Evolutionary conservation across 2,113 vertebrate species (phyloP).

Genomic region (Hassar affinis): DNA sequence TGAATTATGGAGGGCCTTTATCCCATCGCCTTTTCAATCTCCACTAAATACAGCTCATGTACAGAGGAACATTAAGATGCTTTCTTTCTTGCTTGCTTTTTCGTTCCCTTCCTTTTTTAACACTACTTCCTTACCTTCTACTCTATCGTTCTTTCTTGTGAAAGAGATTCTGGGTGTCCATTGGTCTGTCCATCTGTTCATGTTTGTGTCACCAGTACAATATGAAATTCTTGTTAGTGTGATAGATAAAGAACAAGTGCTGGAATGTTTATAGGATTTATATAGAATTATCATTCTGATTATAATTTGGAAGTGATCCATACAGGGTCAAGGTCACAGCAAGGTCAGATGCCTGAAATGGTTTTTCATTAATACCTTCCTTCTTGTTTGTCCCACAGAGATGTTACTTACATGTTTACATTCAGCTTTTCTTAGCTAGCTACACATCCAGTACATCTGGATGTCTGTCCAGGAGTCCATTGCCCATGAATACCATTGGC

Average conservation of each 20-base stretch:
- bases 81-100: neutral
- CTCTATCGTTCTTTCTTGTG: neutral
- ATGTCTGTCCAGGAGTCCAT: neutral
- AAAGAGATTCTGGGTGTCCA: neutral
- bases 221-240: neutral
- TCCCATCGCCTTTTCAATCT: neutral
- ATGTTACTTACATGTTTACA: neutral
- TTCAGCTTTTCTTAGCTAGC: neutral
- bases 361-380: neutral
- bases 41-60: neutral
- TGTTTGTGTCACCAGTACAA: neutral
- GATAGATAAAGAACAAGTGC: neutral
- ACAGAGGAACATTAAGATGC: neutral
- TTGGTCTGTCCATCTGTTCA: neutral
- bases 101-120: neutral
- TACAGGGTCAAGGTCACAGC: neutral
- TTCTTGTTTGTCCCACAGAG: neutral
- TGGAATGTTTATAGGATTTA: neutral
- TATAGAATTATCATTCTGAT: neutral
- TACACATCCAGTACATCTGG: too few species aligned
- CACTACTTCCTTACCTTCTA: too few species aligned
- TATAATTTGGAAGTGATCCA: neutral
- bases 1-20: slow-evolving; percentile 55
- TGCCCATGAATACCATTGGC: neutral
- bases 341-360: neutral